Conservation (phyloP, 2,113 vertebrate species). For the Elgaria multicarinata region DNA sequence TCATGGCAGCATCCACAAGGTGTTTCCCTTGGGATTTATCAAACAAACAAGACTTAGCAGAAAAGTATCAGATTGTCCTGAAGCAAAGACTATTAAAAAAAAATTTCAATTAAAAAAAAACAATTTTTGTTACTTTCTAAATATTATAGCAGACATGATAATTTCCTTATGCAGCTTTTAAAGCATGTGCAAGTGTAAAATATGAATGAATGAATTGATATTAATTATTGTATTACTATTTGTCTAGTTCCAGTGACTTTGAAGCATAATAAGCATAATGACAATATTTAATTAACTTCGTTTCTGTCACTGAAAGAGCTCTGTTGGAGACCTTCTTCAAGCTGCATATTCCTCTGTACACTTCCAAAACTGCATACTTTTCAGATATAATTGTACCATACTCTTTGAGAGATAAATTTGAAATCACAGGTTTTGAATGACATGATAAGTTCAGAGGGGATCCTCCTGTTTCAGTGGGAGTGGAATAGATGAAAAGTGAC, state of each 20-base stretch:
- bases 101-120: no score
- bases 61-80: not conserved
- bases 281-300: no score
- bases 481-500: no score
- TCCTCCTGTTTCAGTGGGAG: no score
- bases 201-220: no score
- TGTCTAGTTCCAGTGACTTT: no score
- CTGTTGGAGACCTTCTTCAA: not conserved
- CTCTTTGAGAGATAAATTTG: not conserved
- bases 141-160: not conserved
- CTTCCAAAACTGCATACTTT: no score
- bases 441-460: no score
- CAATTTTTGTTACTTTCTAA: not conserved
- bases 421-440: no score
- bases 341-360: not conserved
- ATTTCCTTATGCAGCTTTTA: not conserved
- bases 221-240: no score
- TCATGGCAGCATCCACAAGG: not conserved
- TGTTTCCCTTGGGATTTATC: not conserved
- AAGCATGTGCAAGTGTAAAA: not conserved
- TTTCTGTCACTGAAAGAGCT: no score
- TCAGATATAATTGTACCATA: not conserved
- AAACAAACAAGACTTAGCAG: not conserved
- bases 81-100: not conserved
- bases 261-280: no score